Conservation (phyloP, 2,888 invertebrate species). For the Cheilosia urbana region DNA sequence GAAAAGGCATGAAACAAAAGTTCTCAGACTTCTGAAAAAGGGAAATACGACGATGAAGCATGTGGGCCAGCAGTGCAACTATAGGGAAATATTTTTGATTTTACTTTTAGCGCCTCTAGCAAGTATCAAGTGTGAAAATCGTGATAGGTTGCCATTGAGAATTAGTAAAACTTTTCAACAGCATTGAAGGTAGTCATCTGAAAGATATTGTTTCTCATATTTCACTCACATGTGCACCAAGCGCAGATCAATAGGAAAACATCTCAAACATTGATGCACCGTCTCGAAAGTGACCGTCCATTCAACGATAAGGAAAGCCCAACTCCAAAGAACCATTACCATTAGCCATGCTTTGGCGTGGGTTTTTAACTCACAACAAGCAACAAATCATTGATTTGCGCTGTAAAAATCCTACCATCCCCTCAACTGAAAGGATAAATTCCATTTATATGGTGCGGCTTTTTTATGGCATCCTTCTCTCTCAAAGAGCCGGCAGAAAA, state of each 20-base stretch:
- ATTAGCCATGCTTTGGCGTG: conserved; percentile 19
- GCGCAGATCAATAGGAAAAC: background rate
- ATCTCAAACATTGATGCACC: conserved; percentile 30
- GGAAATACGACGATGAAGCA: no score
- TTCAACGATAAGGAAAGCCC: conserved; percentile 2
- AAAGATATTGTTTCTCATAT: background rate
- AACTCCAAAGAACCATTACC: conserved; percentile 15
- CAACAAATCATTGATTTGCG: conserved; percentile 27
- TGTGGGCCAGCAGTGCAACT: no score
- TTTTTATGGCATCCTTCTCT: conserved; percentile 14
- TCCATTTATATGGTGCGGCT: background rate
- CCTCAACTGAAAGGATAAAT: background rate
- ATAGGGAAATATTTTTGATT: no score
- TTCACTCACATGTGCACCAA: background rate
- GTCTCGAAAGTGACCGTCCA: conserved; percentile 28
- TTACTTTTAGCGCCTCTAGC: no score
- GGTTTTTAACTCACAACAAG: conserved; percentile 11
- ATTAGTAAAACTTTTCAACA: no score
- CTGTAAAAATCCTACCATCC: background rate
- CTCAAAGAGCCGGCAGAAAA: conserved; percentile 6
- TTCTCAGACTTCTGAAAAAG: background rate
- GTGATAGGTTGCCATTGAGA: no score
- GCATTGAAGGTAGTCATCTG: no score
- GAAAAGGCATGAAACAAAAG: background rate
- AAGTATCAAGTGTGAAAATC: no score